phyloP scores from a whole-genome alignment of 2,797 vertebrate genomes.

The Paramormyrops hopkinsi region DNA sequence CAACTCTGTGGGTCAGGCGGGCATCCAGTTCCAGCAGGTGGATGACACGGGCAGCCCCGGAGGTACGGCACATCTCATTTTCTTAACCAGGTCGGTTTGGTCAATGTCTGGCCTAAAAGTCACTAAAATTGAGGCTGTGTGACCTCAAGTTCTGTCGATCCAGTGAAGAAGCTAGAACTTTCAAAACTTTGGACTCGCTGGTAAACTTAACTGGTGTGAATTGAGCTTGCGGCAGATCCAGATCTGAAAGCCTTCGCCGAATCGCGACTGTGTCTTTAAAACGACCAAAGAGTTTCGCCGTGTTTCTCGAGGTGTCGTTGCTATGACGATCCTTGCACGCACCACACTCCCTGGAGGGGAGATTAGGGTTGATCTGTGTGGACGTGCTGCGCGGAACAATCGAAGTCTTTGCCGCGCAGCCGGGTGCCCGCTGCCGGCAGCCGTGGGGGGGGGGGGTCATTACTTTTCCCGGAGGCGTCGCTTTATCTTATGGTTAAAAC shows the following conservation, averaged over 20 bases:
- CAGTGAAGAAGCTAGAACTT: not conserved
- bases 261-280: not conserved
- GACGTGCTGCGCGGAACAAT: conserved; percentile 15
- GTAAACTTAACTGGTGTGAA: not conserved
- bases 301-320: not conserved
- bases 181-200: not conserved
- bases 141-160: not conserved
- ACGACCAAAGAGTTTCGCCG: not conserved
- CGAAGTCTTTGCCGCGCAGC: not conserved
- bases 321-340: not conserved
- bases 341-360: not conserved
- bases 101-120: not conserved
- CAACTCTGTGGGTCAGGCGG: conserved; percentile 80
- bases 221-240: not conserved
- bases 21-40: conserved; percentile 82
- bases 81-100: not conserved
- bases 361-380: conserved; percentile 2
- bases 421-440: not conserved
- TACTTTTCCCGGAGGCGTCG: not conserved
- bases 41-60: conserved; percentile 75
- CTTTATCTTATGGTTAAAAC: not conserved
- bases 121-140: not conserved
- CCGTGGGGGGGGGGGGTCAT: not conserved
- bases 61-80: conserved; percentile 61
- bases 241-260: not conserved